These are phyloP conservation scores for Xylota sylvarum DNA, from an alignment of 2,888 invertebrate species.

Conservation along the genomic window DNA sequence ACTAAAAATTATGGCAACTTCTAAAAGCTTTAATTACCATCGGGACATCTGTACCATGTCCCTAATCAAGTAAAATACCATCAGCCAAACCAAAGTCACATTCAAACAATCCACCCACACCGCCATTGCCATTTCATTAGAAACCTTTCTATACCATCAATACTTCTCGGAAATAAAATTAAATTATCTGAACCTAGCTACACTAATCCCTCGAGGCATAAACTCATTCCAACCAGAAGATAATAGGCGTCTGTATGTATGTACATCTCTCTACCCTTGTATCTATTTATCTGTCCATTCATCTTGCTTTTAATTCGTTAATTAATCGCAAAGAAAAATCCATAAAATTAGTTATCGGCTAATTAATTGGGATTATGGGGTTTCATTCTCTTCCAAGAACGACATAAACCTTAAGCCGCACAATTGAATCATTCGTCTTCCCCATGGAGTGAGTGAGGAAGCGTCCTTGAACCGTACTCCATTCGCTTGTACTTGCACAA, in stretches of 20 bases:
- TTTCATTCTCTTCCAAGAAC: not conserved
- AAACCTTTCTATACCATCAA: not conserved
- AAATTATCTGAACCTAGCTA: not conserved
- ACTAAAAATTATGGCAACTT: not conserved
- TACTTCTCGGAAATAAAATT: not conserved
- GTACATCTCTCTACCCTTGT: not conserved
- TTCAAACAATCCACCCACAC: not conserved
- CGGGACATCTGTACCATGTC: not conserved
- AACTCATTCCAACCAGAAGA: not conserved
- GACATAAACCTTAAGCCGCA: slow-evolving; percentile 8
- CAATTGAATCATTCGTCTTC: slow-evolving; percentile 33
- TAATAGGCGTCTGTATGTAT: not conserved
- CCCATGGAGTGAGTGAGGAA: not conserved
- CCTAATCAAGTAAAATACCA: not conserved
- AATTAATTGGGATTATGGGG: slow-evolving; percentile 38
- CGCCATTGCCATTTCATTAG: not conserved
- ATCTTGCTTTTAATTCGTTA: slow-evolving; percentile 23
- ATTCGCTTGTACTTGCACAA: not conserved
- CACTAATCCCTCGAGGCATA: not conserved
- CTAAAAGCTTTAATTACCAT: not conserved
- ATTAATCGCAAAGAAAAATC: slow-evolving; percentile 33
- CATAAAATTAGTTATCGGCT: slow-evolving; percentile 42
- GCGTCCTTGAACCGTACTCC: not conserved
- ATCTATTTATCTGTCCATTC: slow-evolving; percentile 7
- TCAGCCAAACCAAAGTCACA: not conserved